Conservation (phyloP, 2,888 invertebrate genomes). For the Elgonia sp. region DNA sequence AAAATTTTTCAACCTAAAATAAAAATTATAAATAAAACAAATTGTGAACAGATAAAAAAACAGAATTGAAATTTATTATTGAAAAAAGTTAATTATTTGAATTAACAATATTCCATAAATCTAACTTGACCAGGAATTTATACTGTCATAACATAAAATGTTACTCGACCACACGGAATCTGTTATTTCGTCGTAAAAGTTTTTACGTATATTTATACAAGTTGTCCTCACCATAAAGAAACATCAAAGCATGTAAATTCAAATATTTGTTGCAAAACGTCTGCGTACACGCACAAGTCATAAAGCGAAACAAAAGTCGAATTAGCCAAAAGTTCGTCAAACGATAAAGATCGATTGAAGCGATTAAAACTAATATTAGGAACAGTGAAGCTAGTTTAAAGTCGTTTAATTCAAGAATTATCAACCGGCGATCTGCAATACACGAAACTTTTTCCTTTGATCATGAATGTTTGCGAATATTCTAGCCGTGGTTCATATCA, state of each 20-base stretch:
- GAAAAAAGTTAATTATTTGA: too few relatives aligned
- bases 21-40: not conserved
- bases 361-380: slow-evolving; percentile 55
- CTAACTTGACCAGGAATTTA: too few relatives aligned
- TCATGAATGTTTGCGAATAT: slow-evolving; percentile 38
- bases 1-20: not conserved
- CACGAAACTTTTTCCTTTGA: slow-evolving; percentile 46
- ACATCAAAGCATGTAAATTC: slow-evolving; percentile 26
- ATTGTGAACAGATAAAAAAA: too few relatives aligned
- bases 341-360: slow-evolving; percentile 47
- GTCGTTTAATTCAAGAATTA: slow-evolving; percentile 54
- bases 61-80: too few relatives aligned
- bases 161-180: not conserved
- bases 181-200: slow-evolving; percentile 7
- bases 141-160: too few relatives aligned
- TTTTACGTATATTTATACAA: not conserved
- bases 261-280: slow-evolving; percentile 24
- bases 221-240: slow-evolving; percentile 3
- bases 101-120: not conserved
- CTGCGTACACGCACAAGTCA: slow-evolving; percentile 31
- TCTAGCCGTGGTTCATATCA: not conserved
- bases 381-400: slow-evolving; percentile 33
- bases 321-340: slow-evolving; percentile 28
- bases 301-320: slow-evolving; percentile 48
- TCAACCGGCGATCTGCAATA: slow-evolving; percentile 42